Conservation (phyloP, 2,113 vertebrate genomes). For the Dermatemys mawii region DNA sequence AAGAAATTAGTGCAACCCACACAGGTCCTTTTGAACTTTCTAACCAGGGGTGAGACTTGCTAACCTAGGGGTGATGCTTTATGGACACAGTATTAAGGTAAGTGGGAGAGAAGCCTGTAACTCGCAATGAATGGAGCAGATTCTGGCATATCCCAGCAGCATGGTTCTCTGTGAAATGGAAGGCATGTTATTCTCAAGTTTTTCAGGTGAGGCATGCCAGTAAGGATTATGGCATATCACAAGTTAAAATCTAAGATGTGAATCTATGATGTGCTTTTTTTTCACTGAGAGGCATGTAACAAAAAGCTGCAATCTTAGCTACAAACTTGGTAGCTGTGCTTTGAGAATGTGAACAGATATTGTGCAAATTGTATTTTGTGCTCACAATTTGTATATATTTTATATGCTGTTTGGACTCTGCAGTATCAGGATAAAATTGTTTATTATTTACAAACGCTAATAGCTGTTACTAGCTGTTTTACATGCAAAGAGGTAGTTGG, state of each 20-base stretch:
- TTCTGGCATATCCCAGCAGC: background rate
- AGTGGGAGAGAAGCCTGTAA: rapidly evolving
- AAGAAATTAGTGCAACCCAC: background rate
- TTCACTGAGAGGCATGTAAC: background rate
- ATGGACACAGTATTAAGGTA: background rate
- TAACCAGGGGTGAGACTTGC: background rate
- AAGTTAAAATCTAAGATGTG: background rate
- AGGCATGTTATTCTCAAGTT: background rate
- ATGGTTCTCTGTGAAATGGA: rapidly evolving
- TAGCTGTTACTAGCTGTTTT: background rate
- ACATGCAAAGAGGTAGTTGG: background rate
- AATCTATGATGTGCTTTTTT: background rate
- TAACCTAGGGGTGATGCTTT: background rate
- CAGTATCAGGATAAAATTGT: background rate
- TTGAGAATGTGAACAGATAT: background rate
- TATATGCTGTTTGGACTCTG: background rate
- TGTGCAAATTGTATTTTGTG: background rate
- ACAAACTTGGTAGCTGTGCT: background rate
- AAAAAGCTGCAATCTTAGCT: background rate
- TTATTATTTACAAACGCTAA: background rate
- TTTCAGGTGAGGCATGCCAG: background rate
- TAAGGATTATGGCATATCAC: rapidly evolving
- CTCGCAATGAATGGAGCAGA: rapidly evolving
- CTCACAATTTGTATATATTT: background rate
- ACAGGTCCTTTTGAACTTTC: background rate